Base-by-base conservation (phyloP, 2,888 invertebrate species). In the Dioctria rufipes region DNA sequence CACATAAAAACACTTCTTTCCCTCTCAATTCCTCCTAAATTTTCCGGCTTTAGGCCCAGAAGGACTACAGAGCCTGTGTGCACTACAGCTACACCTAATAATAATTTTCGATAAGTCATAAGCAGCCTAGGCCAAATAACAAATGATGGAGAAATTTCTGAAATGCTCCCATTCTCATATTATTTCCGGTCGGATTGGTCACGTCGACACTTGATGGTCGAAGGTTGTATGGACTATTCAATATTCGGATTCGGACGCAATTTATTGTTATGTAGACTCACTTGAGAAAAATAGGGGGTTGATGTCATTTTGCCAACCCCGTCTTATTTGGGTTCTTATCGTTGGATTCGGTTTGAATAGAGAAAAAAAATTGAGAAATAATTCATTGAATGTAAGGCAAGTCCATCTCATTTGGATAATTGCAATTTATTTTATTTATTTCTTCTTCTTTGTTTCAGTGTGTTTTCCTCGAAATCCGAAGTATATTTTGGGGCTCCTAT, bases 51-150 rank as follows among this genome's bases (percentile, higher is more conserved):
- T 11, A 51, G 51, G 37, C 51, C 69, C 51, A 37, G 25, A 4
- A 49, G 51, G 54, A 5, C 54, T 69, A 25, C 1, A 25, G 25
- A 25, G 25, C 25, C 25, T 25, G 25, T 25, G 25, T 25, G 25
- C 25, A 25, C 25, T 25, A 25, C 25, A 25, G 51, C 69, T 69
- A 51, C 69, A 69, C 69, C 69, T 69, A 69, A 69, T 69, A 69
- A 69, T 69, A 69, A 69, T 69, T 69, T 69, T 69, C 69, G 69
- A 69, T 69, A 69, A 69, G 69, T 69, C 69, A 69, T 69, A 69
- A 69, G 69, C 69, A 69, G 69, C 49, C 69, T n/a, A 9, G 69
- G 69, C 51, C 63, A 69, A 69, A 69, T 69, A 69, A 69, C 49
- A 51, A 69, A 69, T 69, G 69, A 69, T 51, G 51, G 51, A 39